These are phyloP conservation scores for Pelodiscus sinensis DNA, from an alignment of 2,113 vertebrate genomes.

Conservation along the genomic window DNA sequence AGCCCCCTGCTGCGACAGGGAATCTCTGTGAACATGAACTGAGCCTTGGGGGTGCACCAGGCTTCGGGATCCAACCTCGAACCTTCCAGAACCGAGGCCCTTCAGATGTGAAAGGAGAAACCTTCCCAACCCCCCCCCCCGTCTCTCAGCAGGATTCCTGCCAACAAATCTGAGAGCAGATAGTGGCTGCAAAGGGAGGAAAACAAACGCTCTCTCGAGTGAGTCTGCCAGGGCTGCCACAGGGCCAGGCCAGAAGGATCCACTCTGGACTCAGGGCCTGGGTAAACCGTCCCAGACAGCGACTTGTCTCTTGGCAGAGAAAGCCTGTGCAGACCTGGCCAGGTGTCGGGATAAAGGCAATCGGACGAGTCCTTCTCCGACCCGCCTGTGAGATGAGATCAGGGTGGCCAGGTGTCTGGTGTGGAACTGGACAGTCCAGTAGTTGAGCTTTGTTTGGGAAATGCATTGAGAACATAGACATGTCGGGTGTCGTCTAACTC, in stretches of 20 bases:
- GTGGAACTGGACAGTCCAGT: no score
- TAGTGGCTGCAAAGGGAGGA: no score
- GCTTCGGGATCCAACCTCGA: not conserved
- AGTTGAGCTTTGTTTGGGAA: no score
- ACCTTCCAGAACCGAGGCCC: not conserved
- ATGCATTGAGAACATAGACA: no score
- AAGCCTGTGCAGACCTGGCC: not conserved
- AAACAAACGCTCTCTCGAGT: no score
- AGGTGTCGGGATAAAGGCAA: not conserved
- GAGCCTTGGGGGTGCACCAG: not conserved
- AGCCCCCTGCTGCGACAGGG: not conserved
- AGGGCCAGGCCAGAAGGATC: not conserved
- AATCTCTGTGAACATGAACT: rapidly evolving
- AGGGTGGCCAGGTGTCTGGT: no score
- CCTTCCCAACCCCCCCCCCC: not conserved
- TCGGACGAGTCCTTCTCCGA: not conserved
- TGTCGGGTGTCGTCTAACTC: no score
- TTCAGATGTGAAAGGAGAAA: not conserved
- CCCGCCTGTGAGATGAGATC: no score
- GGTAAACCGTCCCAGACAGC: not conserved
- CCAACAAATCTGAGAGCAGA: no score
- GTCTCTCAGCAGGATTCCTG: no score
- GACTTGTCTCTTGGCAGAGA: not conserved
- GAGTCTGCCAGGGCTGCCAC: not conserved
- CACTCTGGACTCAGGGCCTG: not conserved